Base-by-base conservation (phyloP, 2,888 invertebrate species). In the Phragmatobia fuliginosa region DNA sequence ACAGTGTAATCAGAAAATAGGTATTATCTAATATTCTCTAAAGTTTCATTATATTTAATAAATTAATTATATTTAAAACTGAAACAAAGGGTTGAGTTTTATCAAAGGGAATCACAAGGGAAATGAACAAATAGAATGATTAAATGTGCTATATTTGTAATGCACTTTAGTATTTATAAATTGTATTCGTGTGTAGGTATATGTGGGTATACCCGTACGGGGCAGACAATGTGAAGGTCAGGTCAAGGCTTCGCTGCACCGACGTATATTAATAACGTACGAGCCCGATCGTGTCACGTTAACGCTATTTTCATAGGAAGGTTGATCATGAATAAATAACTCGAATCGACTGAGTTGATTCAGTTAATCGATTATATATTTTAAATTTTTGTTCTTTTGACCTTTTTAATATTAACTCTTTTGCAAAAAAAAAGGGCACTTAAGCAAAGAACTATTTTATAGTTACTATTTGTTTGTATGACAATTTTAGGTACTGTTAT, bases 201-300 rank as follows among this genome's bases (percentile, higher is more conserved):
- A 63, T 52, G 74, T 73, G 63, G 69, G 74, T 38, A 66, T 70
- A 62, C 64, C 56, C 74, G 68, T 79, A 73, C 66, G 71, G 68
- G 67, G 78, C 66, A 68, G 71, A 66, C 66, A 68, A 62, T 60
- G 87, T 87, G 88, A 91, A 91, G 92, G 92, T 81, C 86, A 68
- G 92, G 93, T 90, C 94, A 94, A 92, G 93, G 93, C 83, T 79
- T 70, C 78, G 82, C 83, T 90, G 88, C 91, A 90, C 83, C 83
- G 81, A 71, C 76, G 79, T 82, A 79, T 87, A 87, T 85, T 85
- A 84, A 85, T 86, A 85, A 81, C 82, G 75, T 82, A 82, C 84
- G 79, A 80, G 79, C 80, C 79, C 86, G 80, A 87, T 87, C 81
- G 80, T 76, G 81, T 78, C 85, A 81, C 82, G 78, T 78, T 77